Percentiles rank a stretch among this genome's conserved stretches.
Evolutionary conservation across 2,797 vertebrate species (phyloP).

Genomic region (Discoglossus pictus): DNA sequence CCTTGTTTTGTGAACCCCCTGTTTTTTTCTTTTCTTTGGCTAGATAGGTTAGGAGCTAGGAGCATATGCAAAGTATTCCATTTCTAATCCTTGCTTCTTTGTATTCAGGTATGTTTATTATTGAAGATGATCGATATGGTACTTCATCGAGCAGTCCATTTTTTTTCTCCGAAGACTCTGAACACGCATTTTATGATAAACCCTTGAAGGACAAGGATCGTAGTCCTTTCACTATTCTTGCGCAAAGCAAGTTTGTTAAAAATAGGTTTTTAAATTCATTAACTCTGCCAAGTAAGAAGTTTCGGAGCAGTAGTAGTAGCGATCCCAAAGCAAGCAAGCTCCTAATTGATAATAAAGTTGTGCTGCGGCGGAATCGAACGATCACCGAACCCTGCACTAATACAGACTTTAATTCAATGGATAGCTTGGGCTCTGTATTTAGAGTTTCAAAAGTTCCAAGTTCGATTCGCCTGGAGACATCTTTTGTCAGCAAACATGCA

Average conservation of each 20-base stretch:
- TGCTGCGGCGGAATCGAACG: slow-evolving; percentile 83
- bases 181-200: slow-evolving; percentile 80
- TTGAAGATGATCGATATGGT: slow-evolving; percentile 90
- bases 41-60: too few relatives aligned
- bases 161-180: slow-evolving; percentile 81
- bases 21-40: too few relatives aligned
- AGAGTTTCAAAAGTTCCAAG: slow-evolving; percentile 86
- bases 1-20: too few relatives aligned
- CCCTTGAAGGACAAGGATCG: slow-evolving; percentile 88
- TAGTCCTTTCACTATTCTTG: slow-evolving; percentile 90
- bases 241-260: slow-evolving; percentile 89
- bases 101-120: slow-evolving; percentile 89
- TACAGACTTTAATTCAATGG: slow-evolving; percentile 75
- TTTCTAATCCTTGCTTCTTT: too few relatives aligned
- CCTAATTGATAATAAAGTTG: slow-evolving; percentile 77
- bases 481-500: slow-evolving; percentile 81
- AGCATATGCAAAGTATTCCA: too few relatives aligned
- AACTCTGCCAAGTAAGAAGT: slow-evolving; percentile 93
- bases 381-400: slow-evolving; percentile 88
- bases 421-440: slow-evolving; percentile 81
- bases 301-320: slow-evolving; percentile 81
- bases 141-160: slow-evolving; percentile 72
- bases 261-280: slow-evolving; percentile 91
- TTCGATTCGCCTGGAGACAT: slow-evolving; percentile 88
- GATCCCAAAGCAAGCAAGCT: slow-evolving; percentile 86